phyloP scores from a whole-genome alignment of 2,888 invertebrate species.

The Aricia artaxerxes region DNA sequence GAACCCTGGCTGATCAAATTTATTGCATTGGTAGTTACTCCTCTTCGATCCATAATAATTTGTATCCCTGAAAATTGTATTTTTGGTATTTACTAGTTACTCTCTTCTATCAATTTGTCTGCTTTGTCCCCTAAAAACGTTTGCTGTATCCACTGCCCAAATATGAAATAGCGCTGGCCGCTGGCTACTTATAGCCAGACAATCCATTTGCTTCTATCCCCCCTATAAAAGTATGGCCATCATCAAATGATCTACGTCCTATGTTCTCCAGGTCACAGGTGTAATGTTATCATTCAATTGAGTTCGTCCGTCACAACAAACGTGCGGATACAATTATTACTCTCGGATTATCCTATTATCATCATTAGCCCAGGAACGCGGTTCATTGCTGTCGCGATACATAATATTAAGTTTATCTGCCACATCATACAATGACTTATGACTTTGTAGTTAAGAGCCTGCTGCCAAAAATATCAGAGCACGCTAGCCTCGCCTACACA shows the following conservation, averaged over 20 bases:
- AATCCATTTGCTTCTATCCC: not conserved
- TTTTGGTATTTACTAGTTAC: no score
- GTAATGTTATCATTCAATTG: slow-evolving; percentile 61
- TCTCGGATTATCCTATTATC: slow-evolving; percentile 41
- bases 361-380: slow-evolving; percentile 16
- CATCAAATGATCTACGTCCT: not conserved
- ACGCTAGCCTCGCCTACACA: no score
- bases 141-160: not conserved
- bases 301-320: slow-evolving; percentile 60
- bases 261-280: slow-evolving; percentile 45
- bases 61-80: no score
- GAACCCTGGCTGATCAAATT: no score
- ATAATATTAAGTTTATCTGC: not conserved
- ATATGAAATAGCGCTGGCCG: not conserved
- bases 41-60: no score
- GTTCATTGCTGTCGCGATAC: not conserved
- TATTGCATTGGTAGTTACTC: no score
- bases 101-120: not conserved
- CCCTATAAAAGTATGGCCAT: not conserved
- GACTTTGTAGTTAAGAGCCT: not conserved
- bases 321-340: slow-evolving; percentile 56
- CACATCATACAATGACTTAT: not conserved
- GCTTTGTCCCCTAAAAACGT: no score
- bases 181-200: not conserved
- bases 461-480: no score